Conservation (phyloP, 2,113 vertebrate species). For the Podilymbus podiceps region DNA sequence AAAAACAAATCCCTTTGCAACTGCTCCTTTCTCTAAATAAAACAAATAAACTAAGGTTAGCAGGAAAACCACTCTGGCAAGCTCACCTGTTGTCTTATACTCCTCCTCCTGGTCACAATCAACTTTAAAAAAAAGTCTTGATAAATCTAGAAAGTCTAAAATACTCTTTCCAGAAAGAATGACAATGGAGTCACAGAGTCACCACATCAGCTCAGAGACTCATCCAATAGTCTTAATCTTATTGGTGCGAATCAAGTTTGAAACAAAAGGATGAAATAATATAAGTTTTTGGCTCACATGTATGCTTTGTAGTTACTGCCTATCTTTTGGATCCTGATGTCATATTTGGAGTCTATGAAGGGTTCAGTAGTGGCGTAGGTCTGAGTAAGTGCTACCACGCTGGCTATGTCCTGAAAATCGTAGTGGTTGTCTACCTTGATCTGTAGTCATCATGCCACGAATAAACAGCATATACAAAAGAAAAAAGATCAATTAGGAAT, state of each 20-base stretch:
- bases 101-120: not conserved
- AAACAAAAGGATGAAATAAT: slow-evolving; percentile 16
- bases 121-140: not conserved
- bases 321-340: slow-evolving; percentile 98
- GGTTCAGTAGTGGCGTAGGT: slow-evolving; percentile 97
- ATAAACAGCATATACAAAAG: slow-evolving; percentile 31
- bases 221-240: not conserved
- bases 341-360: slow-evolving; percentile 96
- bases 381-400: slow-evolving; percentile 97
- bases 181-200: not conserved
- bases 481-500: slow-evolving; percentile 40
- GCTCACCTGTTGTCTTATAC: not conserved
- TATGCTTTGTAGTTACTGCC: slow-evolving; percentile 97
- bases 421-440: slow-evolving; percentile 98
- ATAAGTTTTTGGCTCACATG: slow-evolving; percentile 83
- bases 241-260: not conserved
- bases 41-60: not conserved
- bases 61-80: not conserved
- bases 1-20: not conserved
- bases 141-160: not conserved
- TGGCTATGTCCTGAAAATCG: slow-evolving; percentile 98
- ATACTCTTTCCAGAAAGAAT: not conserved
- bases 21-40: not conserved
- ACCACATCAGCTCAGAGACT: not conserved
- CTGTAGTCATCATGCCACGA: slow-evolving; percentile 68